Evolutionary conservation across 2,113 vertebrate species (phyloP).

Genomic region (Podarcis cretensis): DNA sequence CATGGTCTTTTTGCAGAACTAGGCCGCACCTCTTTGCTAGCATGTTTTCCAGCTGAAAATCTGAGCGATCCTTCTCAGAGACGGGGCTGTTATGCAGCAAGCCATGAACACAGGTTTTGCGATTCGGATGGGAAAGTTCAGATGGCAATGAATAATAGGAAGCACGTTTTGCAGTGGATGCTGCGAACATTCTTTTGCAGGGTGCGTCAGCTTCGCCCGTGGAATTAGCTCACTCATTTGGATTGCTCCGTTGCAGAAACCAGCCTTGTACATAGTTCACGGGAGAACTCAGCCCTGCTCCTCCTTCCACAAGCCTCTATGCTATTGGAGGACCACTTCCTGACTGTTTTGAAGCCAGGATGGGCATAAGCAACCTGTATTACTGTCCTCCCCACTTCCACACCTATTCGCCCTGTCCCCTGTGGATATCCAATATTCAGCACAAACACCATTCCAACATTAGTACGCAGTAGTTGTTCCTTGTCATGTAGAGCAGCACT

Average conservation of each 20-base stretch:
- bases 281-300: neutral
- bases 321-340: neutral
- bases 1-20: neutral
- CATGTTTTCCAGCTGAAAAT: neutral
- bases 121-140: neutral
- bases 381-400: neutral
- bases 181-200: neutral
- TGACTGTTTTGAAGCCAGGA: neutral
- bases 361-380: neutral
- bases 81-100: neutral
- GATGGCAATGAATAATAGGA: neutral
- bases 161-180: neutral
- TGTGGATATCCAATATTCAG: neutral
- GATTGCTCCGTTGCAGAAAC: neutral
- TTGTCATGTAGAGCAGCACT: too few relatives aligned
- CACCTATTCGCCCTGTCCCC: neutral
- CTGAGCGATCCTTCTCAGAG: neutral
- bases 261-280: neutral
- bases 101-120: neutral
- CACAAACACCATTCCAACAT: too few relatives aligned
- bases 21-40: neutral
- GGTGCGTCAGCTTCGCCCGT: neutral
- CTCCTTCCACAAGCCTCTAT: neutral
- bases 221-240: neutral
- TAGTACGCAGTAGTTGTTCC: too few relatives aligned